Conservation (phyloP, 1,140 invertebrate genomes). For the Lepidostoma basale region DNA sequence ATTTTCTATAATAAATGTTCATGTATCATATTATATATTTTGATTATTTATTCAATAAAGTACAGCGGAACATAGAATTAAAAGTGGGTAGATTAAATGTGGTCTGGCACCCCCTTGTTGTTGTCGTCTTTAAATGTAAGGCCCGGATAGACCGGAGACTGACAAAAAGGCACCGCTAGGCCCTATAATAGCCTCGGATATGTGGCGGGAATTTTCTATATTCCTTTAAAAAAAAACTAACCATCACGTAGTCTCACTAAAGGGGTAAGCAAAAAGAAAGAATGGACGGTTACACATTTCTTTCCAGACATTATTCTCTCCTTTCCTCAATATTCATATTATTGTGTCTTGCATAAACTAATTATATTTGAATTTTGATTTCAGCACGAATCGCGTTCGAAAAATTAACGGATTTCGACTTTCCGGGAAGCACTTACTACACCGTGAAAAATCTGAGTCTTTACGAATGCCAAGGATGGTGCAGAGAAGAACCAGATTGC, state of each 20-base stretch:
- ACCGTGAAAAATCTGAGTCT: constrained; percentile 89
- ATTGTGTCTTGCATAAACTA: neutral
- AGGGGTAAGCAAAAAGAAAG: too few species aligned
- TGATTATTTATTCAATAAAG: too few species aligned
- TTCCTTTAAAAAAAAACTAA: too few species aligned
- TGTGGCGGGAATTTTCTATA: too few species aligned
- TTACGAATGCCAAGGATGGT: constrained; percentile 95
- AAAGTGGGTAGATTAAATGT: neutral
- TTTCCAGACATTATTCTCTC: too few species aligned
- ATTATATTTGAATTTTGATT: constrained; percentile 40
- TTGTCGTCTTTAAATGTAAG: neutral
- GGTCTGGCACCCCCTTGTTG: too few species aligned
- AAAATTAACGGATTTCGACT: constrained; percentile 91
- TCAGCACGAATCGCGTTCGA: constrained; percentile 86
- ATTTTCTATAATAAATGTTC: neutral
- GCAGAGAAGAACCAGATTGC: constrained; percentile 87
- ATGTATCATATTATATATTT: neutral
- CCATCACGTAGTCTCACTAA: too few species aligned
- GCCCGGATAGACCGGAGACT: neutral
- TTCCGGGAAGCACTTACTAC: constrained; percentile 88
- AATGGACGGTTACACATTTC: too few species aligned
- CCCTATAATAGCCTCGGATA: too few species aligned
- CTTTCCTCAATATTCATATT: neutral
- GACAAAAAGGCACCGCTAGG: neutral
- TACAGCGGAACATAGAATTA: neutral